These are phyloP conservation scores for Xiphophorus maculatus DNA, from an alignment of 2,113 vertebrate species.

Conservation along the genomic window DNA sequence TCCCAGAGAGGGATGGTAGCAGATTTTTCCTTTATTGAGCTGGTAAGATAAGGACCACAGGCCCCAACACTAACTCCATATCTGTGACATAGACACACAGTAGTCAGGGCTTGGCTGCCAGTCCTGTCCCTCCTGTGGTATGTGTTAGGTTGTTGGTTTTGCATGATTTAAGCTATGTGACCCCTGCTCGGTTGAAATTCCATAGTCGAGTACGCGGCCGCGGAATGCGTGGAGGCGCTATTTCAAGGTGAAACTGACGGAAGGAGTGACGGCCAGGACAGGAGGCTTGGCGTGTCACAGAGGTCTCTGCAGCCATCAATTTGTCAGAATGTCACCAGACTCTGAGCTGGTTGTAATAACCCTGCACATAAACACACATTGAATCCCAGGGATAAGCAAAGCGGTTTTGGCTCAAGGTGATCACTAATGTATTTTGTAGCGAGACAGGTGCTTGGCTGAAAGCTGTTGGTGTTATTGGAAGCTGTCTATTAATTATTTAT, in stretches of 20 bases:
- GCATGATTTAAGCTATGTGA: slow-evolving; percentile 56
- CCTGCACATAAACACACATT: slow-evolving; percentile 13
- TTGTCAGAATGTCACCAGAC: slow-evolving; percentile 54
- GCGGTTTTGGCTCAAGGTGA: slow-evolving; percentile 28
- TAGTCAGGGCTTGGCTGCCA: slow-evolving; percentile 28
- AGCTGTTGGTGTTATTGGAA: slow-evolving; percentile 38
- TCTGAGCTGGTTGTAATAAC: slow-evolving; percentile 35
- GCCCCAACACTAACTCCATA: background rate
- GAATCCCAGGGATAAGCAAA: slow-evolving; percentile 17
- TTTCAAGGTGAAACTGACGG: slow-evolving; percentile 47
- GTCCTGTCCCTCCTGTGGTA: slow-evolving; percentile 17
- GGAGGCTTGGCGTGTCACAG: slow-evolving; percentile 49
- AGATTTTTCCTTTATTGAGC: too few species aligned
- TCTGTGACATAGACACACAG: background rate
- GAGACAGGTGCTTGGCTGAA: slow-evolving; percentile 47
- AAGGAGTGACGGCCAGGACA: slow-evolving; percentile 18
- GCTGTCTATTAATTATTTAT: slow-evolving; percentile 60
- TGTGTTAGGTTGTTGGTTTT: slow-evolving; percentile 63
- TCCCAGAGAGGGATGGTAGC: too few species aligned
- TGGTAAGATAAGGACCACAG: too few species aligned
- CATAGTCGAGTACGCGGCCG: slow-evolving; percentile 46
- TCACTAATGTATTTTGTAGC: slow-evolving; percentile 53
- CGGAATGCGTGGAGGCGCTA: slow-evolving; percentile 41
- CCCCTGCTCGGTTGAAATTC: slow-evolving; percentile 43
- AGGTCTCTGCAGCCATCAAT: slow-evolving; percentile 58